Percentiles rank a stretch among this genome's conserved stretches.
phyloP scores from a whole-genome alignment of 2,797 vertebrate species.

The Pangasius macronema region DNA sequence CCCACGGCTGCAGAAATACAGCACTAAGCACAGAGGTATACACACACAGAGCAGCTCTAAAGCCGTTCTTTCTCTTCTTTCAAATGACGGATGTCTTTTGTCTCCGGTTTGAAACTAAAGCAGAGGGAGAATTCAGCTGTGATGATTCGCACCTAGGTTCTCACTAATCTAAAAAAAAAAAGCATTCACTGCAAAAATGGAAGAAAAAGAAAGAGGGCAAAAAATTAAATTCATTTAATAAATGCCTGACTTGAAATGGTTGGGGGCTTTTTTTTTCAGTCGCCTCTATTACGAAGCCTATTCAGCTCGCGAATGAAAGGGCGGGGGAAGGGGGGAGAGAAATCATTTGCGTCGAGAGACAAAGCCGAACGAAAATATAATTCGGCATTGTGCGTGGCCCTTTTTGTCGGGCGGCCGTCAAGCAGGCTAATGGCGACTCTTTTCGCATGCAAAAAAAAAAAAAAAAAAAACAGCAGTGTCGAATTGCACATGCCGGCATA shows the following conservation, averaged over 20 bases:
- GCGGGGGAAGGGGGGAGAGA: constrained; percentile 61
- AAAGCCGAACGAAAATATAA: constrained; percentile 96
- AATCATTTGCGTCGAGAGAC: constrained; percentile 84
- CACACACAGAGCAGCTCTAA: not conserved
- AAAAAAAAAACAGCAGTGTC: constrained; percentile 78
- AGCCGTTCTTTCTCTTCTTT: not conserved
- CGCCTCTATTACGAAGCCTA: constrained; percentile 70
- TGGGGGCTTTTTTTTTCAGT: constrained; percentile 70
- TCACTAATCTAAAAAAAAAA: constrained; percentile 68
- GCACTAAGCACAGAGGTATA: not conserved
- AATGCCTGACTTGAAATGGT: constrained; percentile 82
- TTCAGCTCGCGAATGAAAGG: constrained; percentile 79
- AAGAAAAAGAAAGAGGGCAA: constrained; percentile 45
- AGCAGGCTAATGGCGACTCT: constrained; percentile 83
- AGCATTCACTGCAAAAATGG: constrained; percentile 57
- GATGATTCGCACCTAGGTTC: constrained; percentile 44
- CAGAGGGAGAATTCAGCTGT: constrained; percentile 39
- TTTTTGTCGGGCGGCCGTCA: constrained; percentile 91
- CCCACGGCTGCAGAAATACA: not conserved
- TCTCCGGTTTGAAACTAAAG: constrained; percentile 43
- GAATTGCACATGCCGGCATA: constrained; percentile 78
- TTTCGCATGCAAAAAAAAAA: constrained; percentile 59
- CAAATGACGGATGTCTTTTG: constrained; percentile 38
- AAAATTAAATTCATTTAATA: constrained; percentile 82
- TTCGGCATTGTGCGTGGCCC: constrained; percentile 82